Evolutionary conservation across 1,140 invertebrate species (phyloP).

Genomic region (Solen grandis): DNA sequence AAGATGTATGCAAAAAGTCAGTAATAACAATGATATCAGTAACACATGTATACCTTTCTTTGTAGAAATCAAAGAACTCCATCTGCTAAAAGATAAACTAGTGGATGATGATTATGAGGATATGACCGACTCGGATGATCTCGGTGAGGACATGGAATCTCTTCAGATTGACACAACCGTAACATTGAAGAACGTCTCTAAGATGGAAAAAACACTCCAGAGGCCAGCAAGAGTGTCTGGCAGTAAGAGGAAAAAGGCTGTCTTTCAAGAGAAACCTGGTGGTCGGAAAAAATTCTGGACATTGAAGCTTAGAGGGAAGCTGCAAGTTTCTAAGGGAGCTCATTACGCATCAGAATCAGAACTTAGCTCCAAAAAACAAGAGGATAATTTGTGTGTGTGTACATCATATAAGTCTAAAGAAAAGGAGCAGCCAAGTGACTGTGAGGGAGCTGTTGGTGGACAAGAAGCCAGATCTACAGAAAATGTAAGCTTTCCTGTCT

Average conservation of each 20-base stretch:
- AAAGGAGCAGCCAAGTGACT: not conserved
- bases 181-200: not conserved
- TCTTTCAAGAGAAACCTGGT: constrained; percentile 16
- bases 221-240: constrained; percentile 25
- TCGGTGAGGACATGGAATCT: constrained; percentile 37
- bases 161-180: constrained; percentile 19
- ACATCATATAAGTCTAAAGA: constrained; percentile 51
- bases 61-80: constrained; percentile 36
- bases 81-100: not conserved
- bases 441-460: constrained; percentile 18
- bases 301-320: constrained; percentile 64
- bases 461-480: not conserved
- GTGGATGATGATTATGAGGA: constrained; percentile 60
- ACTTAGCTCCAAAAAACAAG: constrained; percentile 26
- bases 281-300: constrained; percentile 72
- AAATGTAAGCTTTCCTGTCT: constrained; percentile 8
- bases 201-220: not conserved
- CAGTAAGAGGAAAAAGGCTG: constrained; percentile 51
- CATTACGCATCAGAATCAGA: constrained; percentile 34
- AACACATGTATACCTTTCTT: too few species aligned
- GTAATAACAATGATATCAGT: too few species aligned
- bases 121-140: constrained; percentile 63
- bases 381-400: constrained; percentile 51
- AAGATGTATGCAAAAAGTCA: too few species aligned
- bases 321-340: constrained; percentile 56